Evolutionary conservation across 2,797 vertebrate species (phyloP), one percentile per base, ranked within the genome.

Genomic region (Epinephelus coioides): DNA sequence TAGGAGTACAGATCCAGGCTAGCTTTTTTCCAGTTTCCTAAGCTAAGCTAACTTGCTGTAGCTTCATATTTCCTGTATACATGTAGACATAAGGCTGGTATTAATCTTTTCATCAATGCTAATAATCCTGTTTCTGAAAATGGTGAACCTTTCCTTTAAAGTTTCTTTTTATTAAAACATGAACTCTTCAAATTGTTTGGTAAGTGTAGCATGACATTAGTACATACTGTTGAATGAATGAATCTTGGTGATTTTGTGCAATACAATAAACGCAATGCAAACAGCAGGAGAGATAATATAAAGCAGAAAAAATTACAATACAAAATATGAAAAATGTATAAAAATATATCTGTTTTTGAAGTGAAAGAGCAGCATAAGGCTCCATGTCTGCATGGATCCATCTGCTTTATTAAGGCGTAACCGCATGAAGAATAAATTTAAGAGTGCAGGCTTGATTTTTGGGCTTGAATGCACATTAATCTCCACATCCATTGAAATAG

Each of bases 401-500:
- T 63, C n/a, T 61, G 38, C 69, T 71, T 59, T 56, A 79, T 60
- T 59, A 70, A 60, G 7, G 67, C 10, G 0, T 50, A 63, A 71
- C 59, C 17, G 46, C 49, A 71, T 53, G 3, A 80, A 59, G n/a
- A 74, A 65, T 59, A 66, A 43, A 74, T 67, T 17, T 61, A 27
- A 73, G 21, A 14, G 60, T 46, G 11, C 46, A 54, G 49, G 15
- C 62, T 54, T 62, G 6, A 73, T 79, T 81, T 68, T 59, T 65
- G 17, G 43, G 30, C 19, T 67, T 55, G 5, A 61, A 56, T 53
- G 18, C n/a, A 25, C 50, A 72, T 78, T 73, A 76, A 50, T 76
- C 40, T 40, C 63, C 51, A 70, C 49, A 69, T 80, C 30, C 38
- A 55, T 11, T 79, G 55, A 77, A 67, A 72, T 6, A 69, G 27